Percentiles rank a stretch among this genome's conserved stretches.
phyloP scores from a whole-genome alignment of 2,113 vertebrate species.

The Thamnophis sirtalis region DNA sequence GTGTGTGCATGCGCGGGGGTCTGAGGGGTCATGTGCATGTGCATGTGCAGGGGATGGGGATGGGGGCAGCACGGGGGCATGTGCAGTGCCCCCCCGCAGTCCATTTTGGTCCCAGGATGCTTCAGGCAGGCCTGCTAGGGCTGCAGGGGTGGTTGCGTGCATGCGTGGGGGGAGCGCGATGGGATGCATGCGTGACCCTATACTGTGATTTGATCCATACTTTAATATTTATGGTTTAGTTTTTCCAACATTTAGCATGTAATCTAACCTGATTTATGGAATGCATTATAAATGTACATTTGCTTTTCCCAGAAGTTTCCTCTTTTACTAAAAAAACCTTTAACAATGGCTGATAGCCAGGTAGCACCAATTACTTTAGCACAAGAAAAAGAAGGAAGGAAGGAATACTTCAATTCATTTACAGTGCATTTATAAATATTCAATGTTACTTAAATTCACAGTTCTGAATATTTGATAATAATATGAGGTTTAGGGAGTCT shows the following conservation, averaged over 20 bases:
- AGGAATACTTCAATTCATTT: neutral
- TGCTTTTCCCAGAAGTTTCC: neutral
- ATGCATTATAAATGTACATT: neutral
- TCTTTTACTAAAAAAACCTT: neutral
- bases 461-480: neutral
- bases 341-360: neutral
- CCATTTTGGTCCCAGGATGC: no score
- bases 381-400: neutral
- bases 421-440: neutral
- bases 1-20: no score
- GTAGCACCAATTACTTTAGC: neutral
- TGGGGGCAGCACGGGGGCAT: no score
- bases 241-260: neutral
- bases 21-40: no score
- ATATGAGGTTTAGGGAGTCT: neutral
- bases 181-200: no score
- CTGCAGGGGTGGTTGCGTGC: no score
- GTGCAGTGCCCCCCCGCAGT: no score
- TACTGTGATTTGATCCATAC: neutral
- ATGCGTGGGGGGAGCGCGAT: no score
- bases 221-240: neutral
- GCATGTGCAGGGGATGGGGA: no score
- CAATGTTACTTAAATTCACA: neutral
- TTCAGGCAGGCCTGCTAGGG: no score
- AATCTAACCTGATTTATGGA: neutral